Conservation (phyloP, 2,797 vertebrate species). For the Neosilurus mollespiculum region DNA sequence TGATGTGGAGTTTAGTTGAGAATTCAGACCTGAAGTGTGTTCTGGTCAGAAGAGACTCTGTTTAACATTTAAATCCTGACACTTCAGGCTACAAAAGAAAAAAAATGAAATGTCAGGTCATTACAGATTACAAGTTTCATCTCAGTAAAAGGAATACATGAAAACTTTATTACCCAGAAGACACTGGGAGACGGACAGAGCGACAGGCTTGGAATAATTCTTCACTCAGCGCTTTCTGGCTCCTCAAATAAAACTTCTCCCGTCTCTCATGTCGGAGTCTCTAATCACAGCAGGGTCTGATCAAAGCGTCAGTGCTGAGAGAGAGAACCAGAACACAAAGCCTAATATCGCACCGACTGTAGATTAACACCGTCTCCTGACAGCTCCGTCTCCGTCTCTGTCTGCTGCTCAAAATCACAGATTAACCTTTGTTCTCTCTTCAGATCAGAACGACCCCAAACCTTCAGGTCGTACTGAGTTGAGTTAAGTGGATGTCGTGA, state of each 20-base stretch:
- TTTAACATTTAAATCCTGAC: slow-evolving; percentile 79
- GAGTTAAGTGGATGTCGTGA: neutral
- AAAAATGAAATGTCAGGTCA: slow-evolving; percentile 81
- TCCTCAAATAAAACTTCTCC: slow-evolving; percentile 49
- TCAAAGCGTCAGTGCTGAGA: slow-evolving; percentile 69
- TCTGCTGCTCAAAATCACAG: neutral
- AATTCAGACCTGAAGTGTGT: slow-evolving; percentile 48
- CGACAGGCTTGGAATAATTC: slow-evolving; percentile 75
- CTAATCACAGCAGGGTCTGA: slow-evolving; percentile 77
- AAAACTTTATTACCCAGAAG: slow-evolving; percentile 85
- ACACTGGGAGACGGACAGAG: slow-evolving; percentile 66
- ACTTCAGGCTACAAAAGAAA: slow-evolving; percentile 64
- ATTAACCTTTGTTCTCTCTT: neutral
- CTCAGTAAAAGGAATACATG: slow-evolving; percentile 80
- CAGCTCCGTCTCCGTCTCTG: slow-evolving; percentile 42
- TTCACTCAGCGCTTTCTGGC: no score
- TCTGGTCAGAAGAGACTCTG: slow-evolving; percentile 61
- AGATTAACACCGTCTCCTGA: slow-evolving; percentile 70
- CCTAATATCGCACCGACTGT: slow-evolving; percentile 70
- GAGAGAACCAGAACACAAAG: slow-evolving; percentile 59
- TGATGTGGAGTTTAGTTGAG: slow-evolving; percentile 57
- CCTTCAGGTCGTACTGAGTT: neutral
- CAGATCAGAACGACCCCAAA: neutral
- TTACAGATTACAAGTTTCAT: slow-evolving; percentile 80
- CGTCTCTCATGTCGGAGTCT: slow-evolving; percentile 70